phyloP scores from a whole-genome alignment of 1,140 invertebrate species.

The Trichogramma pretiosum region DNA sequence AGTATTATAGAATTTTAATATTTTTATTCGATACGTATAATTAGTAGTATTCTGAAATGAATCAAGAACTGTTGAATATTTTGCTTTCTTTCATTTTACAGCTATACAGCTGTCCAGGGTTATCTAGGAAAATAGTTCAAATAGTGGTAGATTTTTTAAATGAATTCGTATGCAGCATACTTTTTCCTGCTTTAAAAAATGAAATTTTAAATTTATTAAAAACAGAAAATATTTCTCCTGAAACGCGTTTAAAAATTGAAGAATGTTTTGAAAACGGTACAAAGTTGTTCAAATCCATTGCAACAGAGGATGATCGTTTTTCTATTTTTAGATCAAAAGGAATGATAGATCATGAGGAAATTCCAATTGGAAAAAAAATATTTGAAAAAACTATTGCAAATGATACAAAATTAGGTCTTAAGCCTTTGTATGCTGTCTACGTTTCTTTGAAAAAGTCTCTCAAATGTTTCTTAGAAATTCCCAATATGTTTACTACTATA shows the following conservation, averaged over 20 bases:
- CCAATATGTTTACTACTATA: not conserved
- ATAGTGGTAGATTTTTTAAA: not conserved
- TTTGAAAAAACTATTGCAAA: not conserved
- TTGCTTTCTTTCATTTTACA: not conserved
- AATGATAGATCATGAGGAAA: not conserved
- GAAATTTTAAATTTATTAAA: slow-evolving; percentile 1
- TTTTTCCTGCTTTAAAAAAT: not conserved
- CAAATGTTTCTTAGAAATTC: slow-evolving; percentile 10
- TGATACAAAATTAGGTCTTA: not conserved
- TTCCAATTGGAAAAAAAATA: not conserved
- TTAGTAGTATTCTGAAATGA: no score
- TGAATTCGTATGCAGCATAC: not conserved
- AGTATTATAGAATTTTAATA: no score
- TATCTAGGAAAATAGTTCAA: slow-evolving; percentile 1
- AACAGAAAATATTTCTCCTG: not conserved
- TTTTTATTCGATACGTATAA: no score
- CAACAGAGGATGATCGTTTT: not conserved
- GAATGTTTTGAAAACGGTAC: not conserved
- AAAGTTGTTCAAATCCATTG: not conserved
- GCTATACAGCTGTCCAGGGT: not conserved
- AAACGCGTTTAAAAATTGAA: not conserved
- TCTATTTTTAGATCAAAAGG: not conserved
- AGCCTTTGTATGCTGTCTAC: not conserved
- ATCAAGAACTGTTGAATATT: slow-evolving; percentile 1
- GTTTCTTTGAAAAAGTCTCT: not conserved